Conservation (phyloP, 2,888 invertebrate species). For the Bellardia bayeri region DNA sequence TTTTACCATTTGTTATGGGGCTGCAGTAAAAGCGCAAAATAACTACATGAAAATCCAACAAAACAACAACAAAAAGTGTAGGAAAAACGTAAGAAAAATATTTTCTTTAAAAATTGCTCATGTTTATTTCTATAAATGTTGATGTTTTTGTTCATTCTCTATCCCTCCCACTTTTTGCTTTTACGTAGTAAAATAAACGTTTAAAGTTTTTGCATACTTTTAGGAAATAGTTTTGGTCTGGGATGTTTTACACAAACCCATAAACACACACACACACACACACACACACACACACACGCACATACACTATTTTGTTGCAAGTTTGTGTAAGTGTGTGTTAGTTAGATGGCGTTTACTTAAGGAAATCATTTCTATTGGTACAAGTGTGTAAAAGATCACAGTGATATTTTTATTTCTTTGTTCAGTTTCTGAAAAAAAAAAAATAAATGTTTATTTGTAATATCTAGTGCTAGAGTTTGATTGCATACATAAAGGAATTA, state of each 20-base stretch:
- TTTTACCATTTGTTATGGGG: conserved; percentile 53
- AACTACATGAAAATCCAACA: conserved; percentile 35
- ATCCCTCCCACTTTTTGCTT: background rate
- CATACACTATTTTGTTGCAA: background rate
- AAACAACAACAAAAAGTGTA: conserved; percentile 16
- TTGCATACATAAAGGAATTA: conserved; percentile 29
- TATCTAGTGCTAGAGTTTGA: background rate
- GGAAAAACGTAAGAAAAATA: conserved; percentile 45
- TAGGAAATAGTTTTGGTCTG: conserved; percentile 55
- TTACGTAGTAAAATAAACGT: conserved; percentile 52
- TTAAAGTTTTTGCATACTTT: conserved; percentile 69
- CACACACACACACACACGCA: conserved; percentile 6
- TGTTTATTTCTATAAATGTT: conserved; percentile 49
- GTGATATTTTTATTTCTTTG: conserved; percentile 39
- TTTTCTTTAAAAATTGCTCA: conserved; percentile 64
- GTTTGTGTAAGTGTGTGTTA: background rate
- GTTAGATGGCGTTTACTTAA: conserved; percentile 58
- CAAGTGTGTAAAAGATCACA: conserved; percentile 55
- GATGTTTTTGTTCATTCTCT: conserved; percentile 19
- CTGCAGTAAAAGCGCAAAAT: conserved; percentile 42
- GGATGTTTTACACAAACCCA: background rate
- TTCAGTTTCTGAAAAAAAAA: background rate
- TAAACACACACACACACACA: background rate
- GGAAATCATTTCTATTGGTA: conserved; percentile 63
- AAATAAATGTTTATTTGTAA: background rate